phyloP scores from a whole-genome alignment of 2,888 invertebrate species.

The Gymnosoma rotundatum region DNA sequence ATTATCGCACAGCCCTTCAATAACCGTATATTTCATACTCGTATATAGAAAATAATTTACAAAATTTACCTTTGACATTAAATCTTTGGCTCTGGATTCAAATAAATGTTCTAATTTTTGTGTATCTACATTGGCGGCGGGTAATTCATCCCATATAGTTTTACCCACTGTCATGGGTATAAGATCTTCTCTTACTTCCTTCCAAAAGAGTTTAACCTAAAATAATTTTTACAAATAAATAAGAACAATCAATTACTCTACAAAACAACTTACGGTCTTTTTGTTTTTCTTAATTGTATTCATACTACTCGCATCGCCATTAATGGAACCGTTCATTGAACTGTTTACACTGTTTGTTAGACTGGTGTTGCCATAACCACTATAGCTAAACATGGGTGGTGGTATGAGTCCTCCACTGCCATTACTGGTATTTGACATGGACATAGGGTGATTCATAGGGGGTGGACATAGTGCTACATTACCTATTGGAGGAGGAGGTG shows the following conservation, averaged over 20 bases:
- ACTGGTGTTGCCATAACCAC: constrained; percentile 76
- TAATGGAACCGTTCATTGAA: constrained; percentile 79
- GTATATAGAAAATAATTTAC: not conserved
- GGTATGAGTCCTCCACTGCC: constrained; percentile 79
- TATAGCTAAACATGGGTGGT: constrained; percentile 83
- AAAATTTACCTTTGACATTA: constrained; percentile 92
- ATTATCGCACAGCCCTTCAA: constrained; percentile 26
- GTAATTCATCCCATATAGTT: constrained; percentile 96
- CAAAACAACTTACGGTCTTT: constrained; percentile 88
- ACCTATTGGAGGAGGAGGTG: constrained; percentile 90
- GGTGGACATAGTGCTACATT: constrained; percentile 79
- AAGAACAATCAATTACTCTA: not conserved
- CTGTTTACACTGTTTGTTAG: constrained; percentile 79
- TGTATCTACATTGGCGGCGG: constrained; percentile 92
- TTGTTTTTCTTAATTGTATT: constrained; percentile 90
- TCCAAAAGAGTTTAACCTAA: constrained; percentile 95
- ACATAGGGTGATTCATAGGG: constrained; percentile 82
- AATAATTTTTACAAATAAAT: not conserved
- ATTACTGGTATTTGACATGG: constrained; percentile 77
- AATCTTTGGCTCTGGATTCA: constrained; percentile 97
- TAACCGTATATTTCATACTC: not conserved
- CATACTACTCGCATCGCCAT: constrained; percentile 78
- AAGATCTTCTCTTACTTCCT: constrained; percentile 90
- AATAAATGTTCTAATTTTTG: constrained; percentile 97
- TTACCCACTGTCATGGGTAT: constrained; percentile 85